Percentiles rank a stretch among this genome's conserved stretches.
phyloP scores from a whole-genome alignment of 2,888 invertebrate species.

The Resseliella maxima region DNA sequence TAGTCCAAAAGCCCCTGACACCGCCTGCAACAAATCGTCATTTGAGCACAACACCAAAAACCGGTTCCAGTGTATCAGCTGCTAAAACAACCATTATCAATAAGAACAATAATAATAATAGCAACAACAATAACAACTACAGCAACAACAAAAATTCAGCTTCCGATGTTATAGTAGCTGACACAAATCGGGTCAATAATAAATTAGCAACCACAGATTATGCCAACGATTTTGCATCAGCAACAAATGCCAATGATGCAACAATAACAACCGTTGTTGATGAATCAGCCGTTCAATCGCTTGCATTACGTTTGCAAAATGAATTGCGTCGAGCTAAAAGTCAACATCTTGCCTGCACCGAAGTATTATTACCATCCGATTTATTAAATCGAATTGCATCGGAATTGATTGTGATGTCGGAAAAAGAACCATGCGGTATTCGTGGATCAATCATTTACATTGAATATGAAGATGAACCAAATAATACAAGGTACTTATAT shows the following conservation, averaged over 20 bases:
- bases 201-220: slow-evolving; percentile 33
- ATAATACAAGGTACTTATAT: slow-evolving; percentile 68
- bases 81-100: neutral
- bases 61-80: slow-evolving; percentile 38
- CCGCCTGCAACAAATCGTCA: slow-evolving; percentile 62
- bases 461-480: slow-evolving; percentile 80
- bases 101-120: neutral
- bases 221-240: neutral
- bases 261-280: neutral
- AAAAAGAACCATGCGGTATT: slow-evolving; percentile 90
- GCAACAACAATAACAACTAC: neutral
- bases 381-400: slow-evolving; percentile 82
- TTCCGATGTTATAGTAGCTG: neutral
- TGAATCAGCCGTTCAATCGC: slow-evolving; percentile 68
- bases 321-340: slow-evolving; percentile 85
- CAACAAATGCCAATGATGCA: neutral
- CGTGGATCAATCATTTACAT: slow-evolving; percentile 88
- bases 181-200: slow-evolving; percentile 22
- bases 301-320: slow-evolving; percentile 81
- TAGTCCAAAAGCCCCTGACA: slow-evolving; percentile 66
- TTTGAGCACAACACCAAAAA: slow-evolving; percentile 26
- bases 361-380: slow-evolving; percentile 86
- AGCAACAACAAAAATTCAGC: neutral
- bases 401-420: slow-evolving; percentile 84
- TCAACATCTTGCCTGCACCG: slow-evolving; percentile 82